A percentile compares a stretch with the other conserved stretches of the same genome.
Evolutionary conservation across 1,140 invertebrate genomes (phyloP).

Genomic region (Chrysomallon squamiferum): DNA sequence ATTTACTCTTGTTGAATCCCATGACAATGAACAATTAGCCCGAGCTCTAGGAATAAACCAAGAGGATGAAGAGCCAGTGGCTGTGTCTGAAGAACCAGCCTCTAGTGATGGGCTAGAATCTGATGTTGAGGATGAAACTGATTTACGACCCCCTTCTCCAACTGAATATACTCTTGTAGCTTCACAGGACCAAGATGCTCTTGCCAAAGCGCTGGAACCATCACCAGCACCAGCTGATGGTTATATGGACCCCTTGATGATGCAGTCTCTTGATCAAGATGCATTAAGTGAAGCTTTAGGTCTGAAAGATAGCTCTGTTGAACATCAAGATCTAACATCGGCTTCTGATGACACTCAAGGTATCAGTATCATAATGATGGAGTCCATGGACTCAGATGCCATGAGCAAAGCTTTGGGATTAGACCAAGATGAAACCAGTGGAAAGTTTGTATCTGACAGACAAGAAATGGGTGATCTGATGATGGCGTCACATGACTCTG

Average conservation of each 20-base stretch:
- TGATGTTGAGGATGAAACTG: constrained; percentile 15
- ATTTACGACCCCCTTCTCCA: constrained; percentile 54
- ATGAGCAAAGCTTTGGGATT: too few relatives aligned
- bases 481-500: constrained; percentile 7
- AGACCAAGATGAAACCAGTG: too few relatives aligned
- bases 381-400: constrained; percentile 19
- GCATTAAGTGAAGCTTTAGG: too few relatives aligned
- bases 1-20: constrained; percentile 35
- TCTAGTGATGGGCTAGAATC: constrained; percentile 18
- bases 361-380: constrained; percentile 7
- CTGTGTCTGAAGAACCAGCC: constrained; percentile 14
- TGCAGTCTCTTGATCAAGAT: constrained; percentile 17
- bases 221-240: not conserved
- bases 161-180: constrained; percentile 58
- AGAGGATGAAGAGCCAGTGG: constrained; percentile 10
- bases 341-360: too few relatives aligned
- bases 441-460: too few relatives aligned
- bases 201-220: constrained; percentile 34
- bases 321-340: too few relatives aligned
- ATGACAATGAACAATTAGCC: constrained; percentile 18
- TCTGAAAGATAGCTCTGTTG: too few relatives aligned
- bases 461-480: not conserved
- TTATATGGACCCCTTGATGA: too few relatives aligned
- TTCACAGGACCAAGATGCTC: constrained; percentile 54
- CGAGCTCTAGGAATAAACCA: constrained; percentile 1